phyloP scores from a whole-genome alignment of 2,888 invertebrate genomes.

The Idaea biselata region DNA sequence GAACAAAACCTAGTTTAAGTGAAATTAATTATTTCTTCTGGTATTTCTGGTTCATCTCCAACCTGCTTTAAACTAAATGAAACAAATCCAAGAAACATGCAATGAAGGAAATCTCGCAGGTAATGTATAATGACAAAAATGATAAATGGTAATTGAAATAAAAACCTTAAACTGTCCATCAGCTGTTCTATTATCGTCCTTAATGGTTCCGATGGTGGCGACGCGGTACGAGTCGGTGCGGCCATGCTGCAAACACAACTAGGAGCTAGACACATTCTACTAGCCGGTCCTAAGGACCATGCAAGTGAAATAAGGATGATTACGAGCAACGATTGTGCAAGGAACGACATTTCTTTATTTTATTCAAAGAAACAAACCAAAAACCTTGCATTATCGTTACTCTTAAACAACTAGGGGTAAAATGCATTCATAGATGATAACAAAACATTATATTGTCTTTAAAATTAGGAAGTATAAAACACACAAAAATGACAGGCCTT shows the following conservation, averaged over 20 bases:
- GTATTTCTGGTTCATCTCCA: neutral
- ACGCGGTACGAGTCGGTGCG: conserved; percentile 98
- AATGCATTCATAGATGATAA: conserved; percentile 9
- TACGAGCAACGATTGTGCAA: conserved; percentile 45
- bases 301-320: conserved; percentile 57
- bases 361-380: neutral
- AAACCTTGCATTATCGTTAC: conserved; percentile 15
- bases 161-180: conserved; percentile 95
- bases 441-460: conserved; percentile 5
- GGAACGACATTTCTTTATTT: conserved; percentile 6
- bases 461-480: neutral
- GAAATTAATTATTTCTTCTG: neutral
- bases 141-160: conserved; percentile 70
- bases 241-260: conserved; percentile 90
- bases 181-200: conserved; percentile 97
- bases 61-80: neutral
- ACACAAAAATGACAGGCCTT: neutral
- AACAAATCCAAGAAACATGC: neutral
- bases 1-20: neutral
- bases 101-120: conserved; percentile 8
- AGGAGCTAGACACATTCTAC: conserved; percentile 79
- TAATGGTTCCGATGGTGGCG: conserved; percentile 94
- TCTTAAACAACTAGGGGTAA: conserved; percentile 1
- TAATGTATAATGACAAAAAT: conserved; percentile 32
- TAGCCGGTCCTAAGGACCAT: conserved; percentile 74